phyloP scores from a whole-genome alignment of 2,113 vertebrate species.

The Embiotoca jacksoni region DNA sequence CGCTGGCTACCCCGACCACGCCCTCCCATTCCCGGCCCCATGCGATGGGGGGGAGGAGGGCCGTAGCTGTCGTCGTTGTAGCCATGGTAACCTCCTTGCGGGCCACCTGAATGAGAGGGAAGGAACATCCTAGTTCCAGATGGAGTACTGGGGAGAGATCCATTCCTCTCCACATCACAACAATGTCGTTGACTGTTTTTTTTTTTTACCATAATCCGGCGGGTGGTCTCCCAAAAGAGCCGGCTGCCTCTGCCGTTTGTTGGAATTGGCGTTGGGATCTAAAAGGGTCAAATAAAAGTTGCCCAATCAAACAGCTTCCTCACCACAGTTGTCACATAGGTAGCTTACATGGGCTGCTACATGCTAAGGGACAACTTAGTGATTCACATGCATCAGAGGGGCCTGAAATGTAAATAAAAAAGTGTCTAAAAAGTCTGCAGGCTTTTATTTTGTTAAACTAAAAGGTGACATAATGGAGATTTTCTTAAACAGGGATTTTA shows the following conservation, averaged over 20 bases:
- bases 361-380: slow-evolving; percentile 58
- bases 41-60: slow-evolving; percentile 89
- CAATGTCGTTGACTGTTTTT: neutral
- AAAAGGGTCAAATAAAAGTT: slow-evolving; percentile 44
- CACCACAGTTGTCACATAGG: neutral
- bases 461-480: slow-evolving; percentile 79
- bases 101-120: slow-evolving; percentile 80
- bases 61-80: slow-evolving; percentile 93
- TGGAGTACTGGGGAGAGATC: neutral
- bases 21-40: slow-evolving; percentile 89
- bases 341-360: slow-evolving; percentile 2
- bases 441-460: slow-evolving; percentile 23
- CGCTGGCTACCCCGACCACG: slow-evolving; percentile 88
- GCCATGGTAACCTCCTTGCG: slow-evolving; percentile 90
- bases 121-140: neutral
- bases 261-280: slow-evolving; percentile 90
- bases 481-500: slow-evolving; percentile 41
- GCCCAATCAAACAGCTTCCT: slow-evolving; percentile 26
- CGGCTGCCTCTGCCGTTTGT: slow-evolving; percentile 93
- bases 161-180: neutral
- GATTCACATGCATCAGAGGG: slow-evolving; percentile 76
- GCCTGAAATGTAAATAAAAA: neutral
- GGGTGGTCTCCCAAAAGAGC: slow-evolving; percentile 93
- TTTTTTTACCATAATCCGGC: slow-evolving; percentile 87
- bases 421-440: slow-evolving; percentile 45